Evolutionary conservation across 2,797 vertebrate species (phyloP), one percentile per base, ranked within the genome.

Genomic region (Manis crassicaudata): DNA sequence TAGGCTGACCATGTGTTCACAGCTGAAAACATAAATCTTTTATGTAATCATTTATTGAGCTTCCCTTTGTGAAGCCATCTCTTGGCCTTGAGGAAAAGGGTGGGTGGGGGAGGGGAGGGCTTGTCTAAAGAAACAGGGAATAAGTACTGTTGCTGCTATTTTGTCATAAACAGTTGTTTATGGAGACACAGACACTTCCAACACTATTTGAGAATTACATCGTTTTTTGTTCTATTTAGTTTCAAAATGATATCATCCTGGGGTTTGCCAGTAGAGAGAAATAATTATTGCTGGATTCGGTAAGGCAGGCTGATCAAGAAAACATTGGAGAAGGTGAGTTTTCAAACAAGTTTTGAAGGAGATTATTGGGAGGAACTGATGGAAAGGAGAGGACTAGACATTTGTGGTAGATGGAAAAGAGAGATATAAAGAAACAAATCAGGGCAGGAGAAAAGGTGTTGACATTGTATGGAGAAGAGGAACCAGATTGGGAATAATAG

Each of bases 191-290:
- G 32, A 40, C 20, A 46, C 40, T 27, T 40, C 67, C 7, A 54
- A 10, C 25, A 27, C 25, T 50, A 29, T 54, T 56, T 82, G 70
- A 88, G 72, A 81, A 85, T 92, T 60, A 25, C 35, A 12, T 46
- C 85, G 80, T 89, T 81, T 68, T 80, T 90, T 82, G 20, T 35
- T 91, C 50, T 84, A 35, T 50, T 63, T 92, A 27, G 87, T 85
- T 94, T 95, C 52, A 79, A 73, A 86, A 70, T 37, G 52, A 37
- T 76, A 63, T 7, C 6, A 4, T 85, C 81, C 25, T 56, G 50
- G 50, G 29, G 9, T 70, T 93, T 92, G 29, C 76, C 18, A 7
- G 14, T 40, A 86, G 68, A 46, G 8, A 81, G 65, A 23, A 29
- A 37, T 8, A 17, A 54, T 81, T 9, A n/a, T 11, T 29, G 23